A percentile compares a stretch with the other conserved stretches of the same genome.
phyloP scores from a whole-genome alignment of 2,888 invertebrate genomes.

The Tetranychus truncatus region DNA sequence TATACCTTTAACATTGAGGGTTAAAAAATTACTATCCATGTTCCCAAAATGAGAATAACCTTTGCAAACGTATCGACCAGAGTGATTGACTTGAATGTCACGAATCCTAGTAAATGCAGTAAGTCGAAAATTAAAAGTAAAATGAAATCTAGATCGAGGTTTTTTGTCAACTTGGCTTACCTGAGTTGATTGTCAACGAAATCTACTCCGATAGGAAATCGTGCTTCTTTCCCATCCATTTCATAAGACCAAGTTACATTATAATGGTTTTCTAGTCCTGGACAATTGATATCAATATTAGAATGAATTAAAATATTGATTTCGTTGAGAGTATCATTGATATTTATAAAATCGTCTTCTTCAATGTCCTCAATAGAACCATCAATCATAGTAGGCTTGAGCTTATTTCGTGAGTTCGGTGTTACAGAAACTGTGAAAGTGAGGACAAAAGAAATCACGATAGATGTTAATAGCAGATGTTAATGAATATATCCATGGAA shows the following conservation, averaged over 20 bases:
- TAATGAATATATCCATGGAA: neutral
- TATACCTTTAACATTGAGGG: neutral
- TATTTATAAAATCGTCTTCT: neutral
- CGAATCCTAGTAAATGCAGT: neutral
- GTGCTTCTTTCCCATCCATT: neutral
- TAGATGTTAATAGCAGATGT: too few species aligned
- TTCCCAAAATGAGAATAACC: neutral
- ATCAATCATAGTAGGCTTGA: neutral
- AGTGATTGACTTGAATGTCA: neutral
- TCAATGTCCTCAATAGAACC: neutral
- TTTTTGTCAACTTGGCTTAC: too few species aligned
- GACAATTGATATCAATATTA: neutral
- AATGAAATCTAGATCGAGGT: neutral
- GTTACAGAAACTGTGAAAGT: neutral
- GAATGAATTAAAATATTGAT: neutral
- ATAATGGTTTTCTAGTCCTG: neutral
- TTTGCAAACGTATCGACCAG: neutral
- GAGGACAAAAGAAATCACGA: slow-evolving; percentile 29
- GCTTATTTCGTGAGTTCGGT: neutral
- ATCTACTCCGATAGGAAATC: neutral
- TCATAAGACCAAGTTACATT: neutral
- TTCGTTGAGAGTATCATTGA: neutral
- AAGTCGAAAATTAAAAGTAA: neutral
- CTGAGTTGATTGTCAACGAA: neutral
- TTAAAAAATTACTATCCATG: neutral